Conservation (phyloP, 2,113 vertebrate species). For the Hassar affinis region DNA sequence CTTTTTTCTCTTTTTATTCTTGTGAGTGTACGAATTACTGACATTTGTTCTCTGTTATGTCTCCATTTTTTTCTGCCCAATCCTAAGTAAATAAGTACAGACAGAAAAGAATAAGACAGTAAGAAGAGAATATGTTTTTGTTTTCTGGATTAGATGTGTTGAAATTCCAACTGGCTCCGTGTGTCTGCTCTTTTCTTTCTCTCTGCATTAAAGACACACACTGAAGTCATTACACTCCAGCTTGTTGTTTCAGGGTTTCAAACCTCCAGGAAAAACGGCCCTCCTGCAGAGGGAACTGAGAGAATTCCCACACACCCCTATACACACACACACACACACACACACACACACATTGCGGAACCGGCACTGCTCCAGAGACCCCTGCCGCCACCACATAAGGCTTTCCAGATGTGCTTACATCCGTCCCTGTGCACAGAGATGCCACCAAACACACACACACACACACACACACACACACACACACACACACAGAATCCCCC, state of each 20-base stretch:
- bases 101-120: background rate
- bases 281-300: constrained; percentile 63
- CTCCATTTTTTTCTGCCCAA: background rate
- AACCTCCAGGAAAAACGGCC: constrained; percentile 64
- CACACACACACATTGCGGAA: constrained; percentile 37
- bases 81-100: background rate
- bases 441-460: constrained; percentile 47
- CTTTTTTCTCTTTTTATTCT: background rate
- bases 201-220: constrained; percentile 49
- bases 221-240: constrained; percentile 69
- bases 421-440: constrained; percentile 48
- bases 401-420: constrained; percentile 72
- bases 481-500: constrained; percentile 41
- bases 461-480: constrained; percentile 40
- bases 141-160: constrained; percentile 11
- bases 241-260: constrained; percentile 59
- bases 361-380: constrained; percentile 50
- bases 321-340: constrained; percentile 42
- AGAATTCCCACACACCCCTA: constrained; percentile 65
- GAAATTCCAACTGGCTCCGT: constrained; percentile 41
- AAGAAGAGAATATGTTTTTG: background rate
- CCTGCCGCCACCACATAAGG: constrained; percentile 55
- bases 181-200: constrained; percentile 34
- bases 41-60: constrained; percentile 3
- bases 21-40: background rate